Conservation (phyloP, 2,888 invertebrate species). For the Dryomyza anilis region DNA sequence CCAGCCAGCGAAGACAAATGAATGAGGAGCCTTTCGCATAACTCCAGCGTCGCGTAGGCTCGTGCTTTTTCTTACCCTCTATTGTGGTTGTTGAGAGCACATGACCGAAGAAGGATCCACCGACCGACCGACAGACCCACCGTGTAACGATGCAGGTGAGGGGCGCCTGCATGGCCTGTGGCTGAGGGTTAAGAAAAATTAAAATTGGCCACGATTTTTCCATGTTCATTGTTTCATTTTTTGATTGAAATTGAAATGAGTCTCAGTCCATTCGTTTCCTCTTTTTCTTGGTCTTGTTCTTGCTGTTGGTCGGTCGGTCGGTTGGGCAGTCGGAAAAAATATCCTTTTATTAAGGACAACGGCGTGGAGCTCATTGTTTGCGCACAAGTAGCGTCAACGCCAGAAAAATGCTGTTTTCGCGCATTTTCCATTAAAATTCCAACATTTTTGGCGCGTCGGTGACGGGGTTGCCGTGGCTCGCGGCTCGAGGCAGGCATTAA, state of each 20-base stretch:
- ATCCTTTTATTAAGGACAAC: slow-evolving; percentile 11
- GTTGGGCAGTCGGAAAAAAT: slow-evolving; percentile 28
- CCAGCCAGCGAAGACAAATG: not conserved
- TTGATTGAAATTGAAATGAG: slow-evolving; percentile 45
- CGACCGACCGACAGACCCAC: too few relatives aligned
- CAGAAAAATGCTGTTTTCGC: slow-evolving; percentile 40
- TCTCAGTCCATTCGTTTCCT: slow-evolving; percentile 20
- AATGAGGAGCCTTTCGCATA: not conserved
- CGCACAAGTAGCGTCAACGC: not conserved
- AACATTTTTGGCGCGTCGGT: slow-evolving; percentile 36
- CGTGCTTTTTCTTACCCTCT: not conserved
- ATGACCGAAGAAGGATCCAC: too few relatives aligned
- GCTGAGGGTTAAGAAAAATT: slow-evolving; percentile 49
- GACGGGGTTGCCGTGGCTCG: not conserved
- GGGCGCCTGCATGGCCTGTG: not conserved
- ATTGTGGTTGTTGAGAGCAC: not conserved
- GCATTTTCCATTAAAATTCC: slow-evolving; percentile 59
- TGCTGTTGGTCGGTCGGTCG: not conserved
- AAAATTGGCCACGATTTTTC: slow-evolving; percentile 60
- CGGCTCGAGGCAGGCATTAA: slow-evolving; percentile 22
- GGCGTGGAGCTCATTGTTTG: slow-evolving; percentile 8
- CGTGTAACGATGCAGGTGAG: too few relatives aligned
- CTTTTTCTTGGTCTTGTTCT: not conserved
- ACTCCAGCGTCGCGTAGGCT: not conserved
- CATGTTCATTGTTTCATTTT: slow-evolving; percentile 45